Evolutionary conservation across 1,140 invertebrate genomes (phyloP).

Genomic region (Heliconius nattereri): DNA sequence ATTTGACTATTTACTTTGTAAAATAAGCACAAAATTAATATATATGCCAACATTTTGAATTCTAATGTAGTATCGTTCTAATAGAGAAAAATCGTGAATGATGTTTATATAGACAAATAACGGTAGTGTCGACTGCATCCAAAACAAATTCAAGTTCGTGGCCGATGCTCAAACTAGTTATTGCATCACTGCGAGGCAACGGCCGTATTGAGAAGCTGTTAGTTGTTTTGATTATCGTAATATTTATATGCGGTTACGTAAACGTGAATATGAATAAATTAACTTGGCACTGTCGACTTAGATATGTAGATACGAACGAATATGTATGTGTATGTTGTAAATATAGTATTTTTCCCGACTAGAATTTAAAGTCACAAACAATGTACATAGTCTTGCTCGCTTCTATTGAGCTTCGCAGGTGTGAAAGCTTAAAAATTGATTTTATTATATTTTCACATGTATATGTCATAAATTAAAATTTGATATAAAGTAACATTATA

Average conservation of each 20-base stretch:
- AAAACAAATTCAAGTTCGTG: conserved; percentile 69
- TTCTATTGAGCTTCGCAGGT: no score
- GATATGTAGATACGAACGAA: no score
- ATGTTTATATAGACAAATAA: conserved; percentile 67
- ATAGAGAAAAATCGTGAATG: conserved; percentile 41
- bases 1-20: conserved; percentile 45
- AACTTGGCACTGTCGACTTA: neutral
- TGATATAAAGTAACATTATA: no score
- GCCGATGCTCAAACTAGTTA: conserved; percentile 52
- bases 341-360: no score
- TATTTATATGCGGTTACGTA: neutral
- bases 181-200: conserved; percentile 65
- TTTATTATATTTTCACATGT: no score
- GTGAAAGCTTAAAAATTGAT: no score
- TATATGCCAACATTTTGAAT: conserved; percentile 57
- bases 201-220: conserved; percentile 55
- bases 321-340: no score
- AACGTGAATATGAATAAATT: neutral
- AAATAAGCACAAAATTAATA: conserved; percentile 49
- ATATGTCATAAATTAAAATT: no score
- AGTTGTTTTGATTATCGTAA: neutral
- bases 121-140: conserved; percentile 54
- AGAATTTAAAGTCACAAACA: no score
- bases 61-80: conserved; percentile 26
- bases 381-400: no score